phyloP scores from a whole-genome alignment of 2,113 vertebrate species.

The Romanogobio albipinnatus region DNA sequence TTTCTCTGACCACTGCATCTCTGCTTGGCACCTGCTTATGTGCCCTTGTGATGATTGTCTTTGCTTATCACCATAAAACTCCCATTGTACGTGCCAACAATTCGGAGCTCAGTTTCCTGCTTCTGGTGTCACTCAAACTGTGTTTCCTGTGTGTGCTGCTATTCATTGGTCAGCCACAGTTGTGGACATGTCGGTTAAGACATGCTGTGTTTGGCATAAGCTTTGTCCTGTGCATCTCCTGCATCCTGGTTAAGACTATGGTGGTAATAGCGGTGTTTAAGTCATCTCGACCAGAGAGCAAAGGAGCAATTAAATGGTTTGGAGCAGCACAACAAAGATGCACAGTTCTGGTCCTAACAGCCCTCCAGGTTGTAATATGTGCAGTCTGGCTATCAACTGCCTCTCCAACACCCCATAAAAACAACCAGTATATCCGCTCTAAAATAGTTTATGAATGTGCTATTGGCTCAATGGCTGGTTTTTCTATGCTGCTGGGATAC shows the following conservation, averaged over 20 bases:
- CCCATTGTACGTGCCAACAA: slow-evolving; percentile 28
- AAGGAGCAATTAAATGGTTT: slow-evolving; percentile 51
- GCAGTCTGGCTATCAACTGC: not conserved
- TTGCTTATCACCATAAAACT: not conserved
- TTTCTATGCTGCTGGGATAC: not conserved
- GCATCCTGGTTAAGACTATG: slow-evolving; percentile 2
- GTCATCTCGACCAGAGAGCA: slow-evolving; percentile 35
- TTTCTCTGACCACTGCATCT: slow-evolving; percentile 2
- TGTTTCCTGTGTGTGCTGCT: not conserved
- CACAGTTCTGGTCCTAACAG: slow-evolving; percentile 37
- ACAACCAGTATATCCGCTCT: slow-evolving; percentile 32
- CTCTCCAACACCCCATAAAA: slow-evolving; percentile 28
- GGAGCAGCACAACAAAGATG: slow-evolving; percentile 46
- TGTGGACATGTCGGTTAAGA: not conserved
- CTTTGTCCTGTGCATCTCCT: not conserved
- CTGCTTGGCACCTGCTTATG: slow-evolving; percentile 14
- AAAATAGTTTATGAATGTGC: slow-evolving; percentile 52
- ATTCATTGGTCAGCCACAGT: not conserved
- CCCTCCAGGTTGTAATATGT: not conserved
- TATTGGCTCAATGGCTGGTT: slow-evolving; percentile 15
- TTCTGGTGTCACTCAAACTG: not conserved
- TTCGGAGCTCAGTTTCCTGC: slow-evolving; percentile 22
- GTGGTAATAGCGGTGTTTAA: not conserved
- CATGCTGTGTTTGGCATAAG: slow-evolving; percentile 16
- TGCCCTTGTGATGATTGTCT: slow-evolving; percentile 12